phyloP scores from a whole-genome alignment of 2,113 vertebrate genomes.

The Centropristis striata region DNA sequence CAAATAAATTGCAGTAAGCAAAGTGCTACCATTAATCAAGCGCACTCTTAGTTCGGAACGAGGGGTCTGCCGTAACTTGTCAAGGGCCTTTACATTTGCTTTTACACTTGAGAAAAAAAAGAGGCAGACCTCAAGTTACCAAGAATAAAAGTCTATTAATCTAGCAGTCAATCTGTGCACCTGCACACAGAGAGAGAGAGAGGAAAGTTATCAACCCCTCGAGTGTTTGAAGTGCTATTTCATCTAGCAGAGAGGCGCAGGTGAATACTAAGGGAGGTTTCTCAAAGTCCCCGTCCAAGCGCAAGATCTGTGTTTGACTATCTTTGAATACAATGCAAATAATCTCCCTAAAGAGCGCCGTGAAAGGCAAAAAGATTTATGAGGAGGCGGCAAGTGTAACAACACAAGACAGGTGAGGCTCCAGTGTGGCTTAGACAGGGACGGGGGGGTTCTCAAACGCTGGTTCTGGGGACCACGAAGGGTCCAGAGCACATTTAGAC shows the following conservation, averaged over 20 bases:
- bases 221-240: conserved; percentile 65
- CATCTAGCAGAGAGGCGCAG: conserved; percentile 48
- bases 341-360: conserved; percentile 6
- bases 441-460: neutral
- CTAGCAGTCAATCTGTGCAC: conserved; percentile 61
- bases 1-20: conserved; percentile 66
- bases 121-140: conserved; percentile 52
- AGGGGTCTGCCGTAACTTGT: conserved; percentile 54
- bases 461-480: neutral
- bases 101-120: conserved; percentile 52
- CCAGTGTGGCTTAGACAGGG: neutral
- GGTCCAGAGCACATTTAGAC: neutral
- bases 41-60: conserved; percentile 37
- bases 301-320: conserved; percentile 56
- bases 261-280: conserved; percentile 61
- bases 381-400: conserved; percentile 22
- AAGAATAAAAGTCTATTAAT: conserved; percentile 69
- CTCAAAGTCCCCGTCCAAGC: conserved; percentile 12
- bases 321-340: conserved; percentile 66
- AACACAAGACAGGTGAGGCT: conserved; percentile 14
- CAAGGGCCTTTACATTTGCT: conserved; percentile 63
- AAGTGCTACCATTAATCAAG: conserved; percentile 72
- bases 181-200: conserved; percentile 31
- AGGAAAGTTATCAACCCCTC: conserved; percentile 44
- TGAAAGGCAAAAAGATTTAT: conserved; percentile 10